phyloP scores from a whole-genome alignment of 2,888 invertebrate genomes.

The Eupeodes luniger region DNA sequence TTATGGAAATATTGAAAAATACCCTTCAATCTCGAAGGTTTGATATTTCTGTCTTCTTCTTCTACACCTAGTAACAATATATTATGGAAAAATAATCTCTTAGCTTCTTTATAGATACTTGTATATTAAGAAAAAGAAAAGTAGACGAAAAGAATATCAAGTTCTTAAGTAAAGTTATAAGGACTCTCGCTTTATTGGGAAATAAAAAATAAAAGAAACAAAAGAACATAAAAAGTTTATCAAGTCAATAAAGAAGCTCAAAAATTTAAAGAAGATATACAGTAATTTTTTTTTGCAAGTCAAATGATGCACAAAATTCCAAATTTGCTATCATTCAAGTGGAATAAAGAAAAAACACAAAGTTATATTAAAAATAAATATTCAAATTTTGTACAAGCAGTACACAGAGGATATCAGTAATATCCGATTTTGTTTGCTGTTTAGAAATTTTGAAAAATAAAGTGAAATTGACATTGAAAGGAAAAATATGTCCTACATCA shows the following conservation, averaged over 20 bases:
- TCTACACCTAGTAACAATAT: background rate
- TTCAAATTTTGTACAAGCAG: conserved; percentile 20
- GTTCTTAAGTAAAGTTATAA: conserved; percentile 47
- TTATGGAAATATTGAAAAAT: conserved; percentile 20
- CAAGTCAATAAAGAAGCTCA: conserved; percentile 20
- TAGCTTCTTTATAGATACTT: conserved; percentile 18
- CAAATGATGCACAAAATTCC: conserved; percentile 73
- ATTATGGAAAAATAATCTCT: conserved; percentile 47
- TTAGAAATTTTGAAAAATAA: conserved; percentile 18
- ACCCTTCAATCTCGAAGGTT: conserved; percentile 39
- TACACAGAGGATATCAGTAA: conserved; percentile 38
- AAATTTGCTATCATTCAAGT: conserved; percentile 61
- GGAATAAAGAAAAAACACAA: conserved; percentile 25
- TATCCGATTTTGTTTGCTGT: conserved; percentile 36
- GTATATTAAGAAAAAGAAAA: background rate
- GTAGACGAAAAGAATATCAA: conserved; percentile 32
- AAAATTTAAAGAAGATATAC: background rate
- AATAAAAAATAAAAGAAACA: conserved; percentile 26
- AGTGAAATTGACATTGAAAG: conserved; percentile 22
- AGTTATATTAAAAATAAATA: conserved; percentile 1
- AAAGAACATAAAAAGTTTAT: conserved; percentile 8
- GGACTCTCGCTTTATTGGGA: conserved; percentile 6
- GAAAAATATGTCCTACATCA: background rate
- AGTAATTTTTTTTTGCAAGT: conserved; percentile 15
- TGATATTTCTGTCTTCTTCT: background rate